Conservation (phyloP, 1,140 invertebrate genomes). For the Oryzaephilus surinamensis region DNA sequence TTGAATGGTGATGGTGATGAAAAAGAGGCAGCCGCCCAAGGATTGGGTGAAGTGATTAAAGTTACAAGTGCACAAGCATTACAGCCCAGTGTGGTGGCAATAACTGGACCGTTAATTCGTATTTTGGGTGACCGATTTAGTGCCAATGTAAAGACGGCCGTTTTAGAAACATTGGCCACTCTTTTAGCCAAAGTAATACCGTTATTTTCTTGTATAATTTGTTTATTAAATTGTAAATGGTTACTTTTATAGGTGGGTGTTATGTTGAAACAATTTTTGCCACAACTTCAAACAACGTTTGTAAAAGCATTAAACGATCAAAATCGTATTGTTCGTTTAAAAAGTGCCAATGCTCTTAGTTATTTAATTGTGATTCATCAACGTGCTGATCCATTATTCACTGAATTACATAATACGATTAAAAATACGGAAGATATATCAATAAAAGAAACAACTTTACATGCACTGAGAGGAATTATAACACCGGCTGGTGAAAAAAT, state of each 20-base stretch:
- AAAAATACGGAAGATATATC: constrained; percentile 73
- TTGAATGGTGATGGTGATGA: constrained; percentile 87
- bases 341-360: constrained; percentile 78
- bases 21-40: constrained; percentile 91
- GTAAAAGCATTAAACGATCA: constrained; percentile 86
- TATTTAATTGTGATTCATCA: constrained; percentile 86
- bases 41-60: constrained; percentile 84
- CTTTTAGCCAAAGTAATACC: constrained; percentile 73
- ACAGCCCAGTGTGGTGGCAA: constrained; percentile 90
- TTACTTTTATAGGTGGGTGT: constrained; percentile 67
- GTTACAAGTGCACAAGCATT: constrained; percentile 75
- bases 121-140: constrained; percentile 94
- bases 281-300: constrained; percentile 97
- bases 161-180: constrained; percentile 86
- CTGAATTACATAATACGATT: constrained; percentile 78
- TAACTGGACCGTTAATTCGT: constrained; percentile 94
- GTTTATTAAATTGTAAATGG: constrained; percentile 9
- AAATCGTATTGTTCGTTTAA: constrained; percentile 76
- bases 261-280: constrained; percentile 94
- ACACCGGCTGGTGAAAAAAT: constrained; percentile 81
- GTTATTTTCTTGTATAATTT: neutral
- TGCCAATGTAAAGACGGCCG: constrained; percentile 87
- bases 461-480: constrained; percentile 76
- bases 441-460: constrained; percentile 84
- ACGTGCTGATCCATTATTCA: constrained; percentile 77